A percentile compares a stretch with the other conserved stretches of the same genome.
Conservation (phyloP, 1,140 invertebrate genomes). For the Conus ventricosus region DNA sequence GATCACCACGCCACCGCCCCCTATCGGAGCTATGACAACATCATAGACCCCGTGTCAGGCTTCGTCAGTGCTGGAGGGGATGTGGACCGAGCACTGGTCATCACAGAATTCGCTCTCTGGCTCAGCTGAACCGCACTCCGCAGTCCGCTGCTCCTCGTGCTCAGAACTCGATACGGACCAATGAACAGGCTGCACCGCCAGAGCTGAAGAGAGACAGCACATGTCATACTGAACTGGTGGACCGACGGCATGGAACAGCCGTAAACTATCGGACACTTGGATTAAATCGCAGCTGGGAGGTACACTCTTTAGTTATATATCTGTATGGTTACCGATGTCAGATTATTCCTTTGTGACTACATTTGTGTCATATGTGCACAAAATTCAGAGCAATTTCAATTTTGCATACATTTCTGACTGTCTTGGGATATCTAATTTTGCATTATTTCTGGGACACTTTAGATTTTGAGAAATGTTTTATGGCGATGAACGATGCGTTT, state of each 20-base stretch:
- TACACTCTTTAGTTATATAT: conserved; percentile 25
- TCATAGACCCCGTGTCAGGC: conserved; percentile 71
- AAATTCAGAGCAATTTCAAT: no score
- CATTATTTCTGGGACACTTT: no score
- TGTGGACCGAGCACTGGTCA: conserved; percentile 67
- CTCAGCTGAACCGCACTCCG: conserved; percentile 67
- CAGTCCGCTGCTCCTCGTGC: conserved; percentile 58
- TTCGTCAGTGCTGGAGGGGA: conserved; percentile 72
- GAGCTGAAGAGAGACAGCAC: conserved; percentile 62
- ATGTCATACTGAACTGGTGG: conserved; percentile 59
- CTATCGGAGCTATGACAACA: conserved; percentile 67
- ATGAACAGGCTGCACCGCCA: conserved; percentile 58
- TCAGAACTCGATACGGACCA: conserved; percentile 56
- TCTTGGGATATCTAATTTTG: no score
- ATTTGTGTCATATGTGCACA: no score
- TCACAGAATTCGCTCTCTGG: conserved; percentile 62
- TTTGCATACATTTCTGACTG: no score
- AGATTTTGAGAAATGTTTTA: no score
- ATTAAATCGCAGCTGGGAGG: conserved; percentile 71
- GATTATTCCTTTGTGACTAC: no score
- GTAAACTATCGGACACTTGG: conserved; percentile 64
- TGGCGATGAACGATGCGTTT: no score
- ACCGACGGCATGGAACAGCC: conserved; percentile 70
- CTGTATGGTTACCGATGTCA: no score
- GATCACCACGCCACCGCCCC: conserved; percentile 63